phyloP scores from a whole-genome alignment of 2,797 vertebrate genomes.

The Acropternis orthonyx region DNA sequence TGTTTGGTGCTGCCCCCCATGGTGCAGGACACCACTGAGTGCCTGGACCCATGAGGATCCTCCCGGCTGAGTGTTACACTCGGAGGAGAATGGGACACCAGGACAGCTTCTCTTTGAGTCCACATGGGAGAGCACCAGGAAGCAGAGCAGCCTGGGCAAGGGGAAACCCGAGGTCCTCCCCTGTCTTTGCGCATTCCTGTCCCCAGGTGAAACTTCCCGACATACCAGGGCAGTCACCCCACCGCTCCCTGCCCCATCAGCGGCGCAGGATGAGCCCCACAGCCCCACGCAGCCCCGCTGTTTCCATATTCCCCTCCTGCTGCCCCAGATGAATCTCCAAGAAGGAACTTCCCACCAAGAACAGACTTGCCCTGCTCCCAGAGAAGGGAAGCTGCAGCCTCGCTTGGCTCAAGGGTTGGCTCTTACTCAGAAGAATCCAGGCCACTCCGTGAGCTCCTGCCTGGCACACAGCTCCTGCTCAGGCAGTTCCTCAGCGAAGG shows the following conservation, averaged over 20 bases:
- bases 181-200: background rate
- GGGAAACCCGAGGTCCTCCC: background rate
- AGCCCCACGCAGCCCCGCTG: background rate
- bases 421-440: constrained; percentile 26
- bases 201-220: fast-evolving
- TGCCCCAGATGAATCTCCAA: background rate
- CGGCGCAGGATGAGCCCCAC: fast-evolving
- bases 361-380: constrained; percentile 51
- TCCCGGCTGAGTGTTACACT: fast-evolving
- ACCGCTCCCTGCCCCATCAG: background rate
- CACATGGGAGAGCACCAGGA: background rate
- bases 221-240: background rate
- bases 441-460: background rate
- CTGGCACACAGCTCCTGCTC: constrained; percentile 17
- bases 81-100: background rate
- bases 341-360: constrained; percentile 51
- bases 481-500: background rate
- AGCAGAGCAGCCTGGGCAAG: background rate
- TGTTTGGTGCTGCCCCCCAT: background rate
- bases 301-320: background rate
- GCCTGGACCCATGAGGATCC: background rate
- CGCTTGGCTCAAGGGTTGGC: background rate
- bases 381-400: background rate
- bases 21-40: fast-evolving
- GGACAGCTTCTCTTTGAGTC: background rate